Conservation (phyloP, 2,797 vertebrate species). For the Petrocephalus sullivani region DNA sequence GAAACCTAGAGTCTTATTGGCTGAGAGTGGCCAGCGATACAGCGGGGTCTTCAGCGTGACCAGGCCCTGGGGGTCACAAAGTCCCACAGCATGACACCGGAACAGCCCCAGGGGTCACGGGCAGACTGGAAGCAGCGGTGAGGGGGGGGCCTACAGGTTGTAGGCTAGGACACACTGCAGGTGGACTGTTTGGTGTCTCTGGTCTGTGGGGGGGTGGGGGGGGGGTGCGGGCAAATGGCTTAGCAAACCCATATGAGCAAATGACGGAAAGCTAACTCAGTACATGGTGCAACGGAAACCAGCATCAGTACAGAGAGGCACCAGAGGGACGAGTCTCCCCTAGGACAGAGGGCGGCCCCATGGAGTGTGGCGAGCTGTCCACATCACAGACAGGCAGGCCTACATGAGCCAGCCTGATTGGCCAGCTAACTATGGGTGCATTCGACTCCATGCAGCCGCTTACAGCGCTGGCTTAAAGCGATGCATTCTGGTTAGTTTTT, state of each 20-base stretch:
- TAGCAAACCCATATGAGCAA: not conserved
- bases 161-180: constrained; percentile 62
- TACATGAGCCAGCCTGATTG: not conserved
- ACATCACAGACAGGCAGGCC: not conserved
- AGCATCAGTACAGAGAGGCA: not conserved
- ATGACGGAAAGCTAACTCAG: not conserved
- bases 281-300: not conserved
- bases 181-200: constrained; percentile 61
- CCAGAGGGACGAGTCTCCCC: not conserved
- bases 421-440: too few species aligned
- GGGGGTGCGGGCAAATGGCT: not conserved
- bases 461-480: too few species aligned
- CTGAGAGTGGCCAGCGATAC: not conserved
- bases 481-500: too few species aligned
- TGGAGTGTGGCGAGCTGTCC: not conserved
- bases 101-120: constrained; percentile 36
- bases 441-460: too few species aligned
- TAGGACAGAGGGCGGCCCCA: not conserved
- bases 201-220: constrained; percentile 43
- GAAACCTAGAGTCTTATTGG: not conserved
- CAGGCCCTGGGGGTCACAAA: too few species aligned
- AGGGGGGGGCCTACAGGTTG: constrained; percentile 28
- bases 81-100: constrained; percentile 18
- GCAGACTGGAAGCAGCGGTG: constrained; percentile 26
- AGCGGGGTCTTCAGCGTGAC: not conserved